Conservation (phyloP, 2,888 invertebrate species). For the Eupithecia inturbata region DNA sequence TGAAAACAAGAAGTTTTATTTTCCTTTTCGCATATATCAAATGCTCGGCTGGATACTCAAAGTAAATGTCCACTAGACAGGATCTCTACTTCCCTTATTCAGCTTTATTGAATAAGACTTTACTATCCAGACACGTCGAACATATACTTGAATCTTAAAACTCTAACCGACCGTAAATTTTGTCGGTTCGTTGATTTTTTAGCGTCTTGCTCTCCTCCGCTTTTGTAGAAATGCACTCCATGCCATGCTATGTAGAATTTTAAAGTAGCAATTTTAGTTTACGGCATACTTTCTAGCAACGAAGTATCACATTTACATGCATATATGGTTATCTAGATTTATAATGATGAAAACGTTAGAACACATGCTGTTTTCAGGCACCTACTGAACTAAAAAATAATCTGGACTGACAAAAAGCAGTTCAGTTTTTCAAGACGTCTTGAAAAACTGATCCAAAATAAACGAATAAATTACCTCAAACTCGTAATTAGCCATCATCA, state of each 20-base stretch:
- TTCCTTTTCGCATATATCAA: neutral
- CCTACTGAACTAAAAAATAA: neutral
- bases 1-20: neutral
- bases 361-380: neutral
- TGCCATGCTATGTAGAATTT: slow-evolving; percentile 13
- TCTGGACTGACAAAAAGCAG: neutral
- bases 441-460: neutral
- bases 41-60: neutral
- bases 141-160: neutral
- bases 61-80: neutral
- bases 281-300: slow-evolving; percentile 10
- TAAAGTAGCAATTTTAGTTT: slow-evolving; percentile 30
- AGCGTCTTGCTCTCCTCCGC: neutral
- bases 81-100: neutral
- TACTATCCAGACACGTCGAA: neutral
- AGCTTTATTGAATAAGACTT: neutral
- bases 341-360: slow-evolving; percentile 1
- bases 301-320: slow-evolving; percentile 10
- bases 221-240: slow-evolving; percentile 3
- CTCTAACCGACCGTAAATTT: neutral
- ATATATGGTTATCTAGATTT: neutral
- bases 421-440: no score
- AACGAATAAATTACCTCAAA: neutral
- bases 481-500: neutral
- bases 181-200: slow-evolving; percentile 1